phyloP scores from a whole-genome alignment of 2,113 vertebrate genomes.

The Ornithorhynchus anatinus region DNA sequence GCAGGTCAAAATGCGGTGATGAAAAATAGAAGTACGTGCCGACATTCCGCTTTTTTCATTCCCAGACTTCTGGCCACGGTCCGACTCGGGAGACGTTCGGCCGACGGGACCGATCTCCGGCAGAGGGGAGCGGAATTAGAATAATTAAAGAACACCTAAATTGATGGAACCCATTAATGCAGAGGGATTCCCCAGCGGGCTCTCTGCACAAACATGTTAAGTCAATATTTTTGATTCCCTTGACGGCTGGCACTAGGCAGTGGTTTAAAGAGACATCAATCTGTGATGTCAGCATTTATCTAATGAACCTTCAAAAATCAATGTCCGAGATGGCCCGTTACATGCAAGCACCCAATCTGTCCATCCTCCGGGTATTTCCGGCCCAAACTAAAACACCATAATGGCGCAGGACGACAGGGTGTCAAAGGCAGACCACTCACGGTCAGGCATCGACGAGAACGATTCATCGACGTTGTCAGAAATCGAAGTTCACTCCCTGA shows the following conservation, averaged over 20 bases:
- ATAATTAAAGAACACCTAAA: constrained; percentile 88
- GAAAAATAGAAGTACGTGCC: constrained; percentile 54
- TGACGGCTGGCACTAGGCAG: constrained; percentile 83
- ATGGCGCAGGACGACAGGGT: too few species aligned
- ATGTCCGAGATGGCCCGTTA: constrained; percentile 81
- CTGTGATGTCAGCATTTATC: constrained; percentile 98
- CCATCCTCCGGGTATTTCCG: constrained; percentile 36
- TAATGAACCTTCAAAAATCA: constrained; percentile 96
- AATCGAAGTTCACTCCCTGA: too few species aligned
- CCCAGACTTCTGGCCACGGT: constrained; percentile 24
- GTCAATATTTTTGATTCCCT: constrained; percentile 95
- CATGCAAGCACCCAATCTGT: constrained; percentile 69
- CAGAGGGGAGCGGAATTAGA: constrained; percentile 81
- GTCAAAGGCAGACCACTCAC: too few species aligned
- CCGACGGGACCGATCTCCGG: constrained; percentile 72
- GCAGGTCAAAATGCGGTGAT: constrained; percentile 49
- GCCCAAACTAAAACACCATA: constrained; percentile 47
- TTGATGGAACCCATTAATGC: constrained; percentile 83
- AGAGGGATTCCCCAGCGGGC: constrained; percentile 72
- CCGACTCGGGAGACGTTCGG: constrained; percentile 45
- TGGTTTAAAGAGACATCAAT: constrained; percentile 99
- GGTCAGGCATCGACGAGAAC: too few species aligned
- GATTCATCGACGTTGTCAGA: too few species aligned
- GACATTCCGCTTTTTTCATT: constrained; percentile 31
- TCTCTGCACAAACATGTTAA: constrained; percentile 74